Base-by-base conservation (phyloP, 2,888 invertebrate genomes). In the Coelopa pilipes region DNA sequence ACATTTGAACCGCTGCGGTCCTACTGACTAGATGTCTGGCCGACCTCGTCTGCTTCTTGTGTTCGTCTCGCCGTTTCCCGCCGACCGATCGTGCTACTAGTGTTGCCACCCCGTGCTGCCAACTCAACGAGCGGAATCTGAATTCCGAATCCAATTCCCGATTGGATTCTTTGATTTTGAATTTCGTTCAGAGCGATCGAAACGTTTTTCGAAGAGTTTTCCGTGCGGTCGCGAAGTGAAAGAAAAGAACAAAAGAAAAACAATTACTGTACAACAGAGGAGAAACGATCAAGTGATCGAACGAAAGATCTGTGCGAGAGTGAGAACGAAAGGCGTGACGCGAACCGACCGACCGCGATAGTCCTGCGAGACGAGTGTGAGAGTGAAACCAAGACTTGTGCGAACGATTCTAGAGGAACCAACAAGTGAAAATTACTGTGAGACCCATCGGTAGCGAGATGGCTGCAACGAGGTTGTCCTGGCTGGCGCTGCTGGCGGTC, bases 1-100 rank as follows among this genome's bases (percentile, higher is more conserved):
- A 86, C 87, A 87, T 87, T 87, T 87, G 87, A 86, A 86, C 81
- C 82, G 83, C 84, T 86, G 85, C 86, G 84, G 84, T 83, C 83
- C 80, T 83, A 81, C 80, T 81, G 82, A 80, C 81, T 84, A 84
- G 86, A 85, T 84, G 83, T 83, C 84, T 78, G 77, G 75, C 76
- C 49, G 68, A 53, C 53, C 72, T 3, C n/a, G 53, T 53, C 69
- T 68, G 47, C 55, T 69, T 34, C 63, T 70, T 76, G 63, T 45
- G 67, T 72, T 24, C 72, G 66, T 53, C 63, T 60, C 67, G 74
- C 65, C n/a, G 70, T 60, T 67, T 60, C 60, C 57, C 24, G 17
- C 55, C 46, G 57, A 55, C 50, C 50, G 50, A 19, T 46, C 17
- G n/a, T 50, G 24, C 49, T 72, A 21, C 53, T 65, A n/a, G 13